Evolutionary conservation across 2,113 vertebrate species (phyloP).

Genomic region (Azemiops feae): DNA sequence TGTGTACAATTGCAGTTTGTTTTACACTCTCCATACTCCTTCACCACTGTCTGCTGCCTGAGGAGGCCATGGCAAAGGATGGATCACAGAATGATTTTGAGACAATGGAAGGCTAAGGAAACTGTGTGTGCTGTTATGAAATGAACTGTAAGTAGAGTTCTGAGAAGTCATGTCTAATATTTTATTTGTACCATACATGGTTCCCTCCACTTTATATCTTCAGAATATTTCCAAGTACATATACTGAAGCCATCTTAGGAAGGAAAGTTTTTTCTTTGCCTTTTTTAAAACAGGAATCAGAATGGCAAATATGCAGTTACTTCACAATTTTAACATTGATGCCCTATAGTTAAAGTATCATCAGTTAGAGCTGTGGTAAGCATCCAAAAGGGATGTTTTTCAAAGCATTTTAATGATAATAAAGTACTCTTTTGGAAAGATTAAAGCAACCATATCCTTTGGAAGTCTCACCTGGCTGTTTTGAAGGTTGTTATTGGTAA

Average conservation of each 20-base stretch:
- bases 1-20: not conserved
- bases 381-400: not conserved
- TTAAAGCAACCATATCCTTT: not conserved
- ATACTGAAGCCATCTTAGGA: not conserved
- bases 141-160: not conserved
- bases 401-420: not conserved
- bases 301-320: not conserved
- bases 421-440: not conserved
- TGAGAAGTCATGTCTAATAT: not conserved
- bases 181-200: constrained; percentile 22
- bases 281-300: not conserved
- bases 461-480: not conserved
- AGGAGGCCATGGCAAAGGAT: not conserved
- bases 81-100: not conserved
- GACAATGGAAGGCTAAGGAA: not conserved
- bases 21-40: not conserved
- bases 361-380: not conserved
- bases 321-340: not conserved
- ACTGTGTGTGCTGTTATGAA: not conserved
- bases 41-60: not conserved
- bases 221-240: not conserved
- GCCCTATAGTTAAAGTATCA: not conserved
- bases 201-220: constrained; percentile 5
- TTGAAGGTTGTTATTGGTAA: not conserved
- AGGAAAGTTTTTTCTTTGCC: not conserved